Evolutionary conservation across 2,888 invertebrate genomes (phyloP).

Genomic region (Drosophila buzzatii): DNA sequence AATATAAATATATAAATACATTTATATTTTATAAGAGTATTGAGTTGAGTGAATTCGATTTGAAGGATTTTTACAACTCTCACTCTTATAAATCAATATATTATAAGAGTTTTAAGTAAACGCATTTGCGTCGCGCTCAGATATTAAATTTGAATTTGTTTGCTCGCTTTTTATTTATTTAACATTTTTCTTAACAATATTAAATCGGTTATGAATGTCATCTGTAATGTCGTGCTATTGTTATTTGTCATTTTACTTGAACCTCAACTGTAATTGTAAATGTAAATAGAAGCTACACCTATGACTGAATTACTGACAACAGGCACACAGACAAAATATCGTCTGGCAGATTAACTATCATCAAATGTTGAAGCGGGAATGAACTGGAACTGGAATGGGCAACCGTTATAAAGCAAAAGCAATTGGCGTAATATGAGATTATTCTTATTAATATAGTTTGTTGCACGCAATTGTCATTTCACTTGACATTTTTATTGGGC

Average conservation of each 20-base stretch:
- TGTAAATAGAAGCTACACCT: conserved; percentile 33
- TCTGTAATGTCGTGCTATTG: conserved; percentile 46
- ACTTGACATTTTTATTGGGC: conserved; percentile 38
- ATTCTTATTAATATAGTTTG: conserved; percentile 18
- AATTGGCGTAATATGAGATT: conserved; percentile 30
- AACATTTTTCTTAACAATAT: conserved; percentile 1
- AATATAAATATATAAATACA: too few species aligned
- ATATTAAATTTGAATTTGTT: not conserved
- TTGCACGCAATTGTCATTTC: conserved; percentile 59
- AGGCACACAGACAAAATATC: not conserved
- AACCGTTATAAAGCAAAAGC: conserved; percentile 10
- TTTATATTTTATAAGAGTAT: not conserved
- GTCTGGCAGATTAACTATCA: conserved; percentile 32
- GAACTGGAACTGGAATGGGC: not conserved
- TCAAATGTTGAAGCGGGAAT: conserved; percentile 25
- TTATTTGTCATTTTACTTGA: conserved; percentile 32
- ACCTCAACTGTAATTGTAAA: conserved; percentile 24
- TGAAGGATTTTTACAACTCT: not conserved
- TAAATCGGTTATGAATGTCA: conserved; percentile 51
- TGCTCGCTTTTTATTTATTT: not conserved
- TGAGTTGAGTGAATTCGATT: not conserved
- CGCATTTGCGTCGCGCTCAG: not conserved
- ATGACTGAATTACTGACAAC: conserved; percentile 27
- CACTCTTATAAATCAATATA: not conserved
- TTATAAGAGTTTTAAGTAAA: not conserved